Conservation (phyloP, 2,113 vertebrate species). For the Naja naja region DNA sequence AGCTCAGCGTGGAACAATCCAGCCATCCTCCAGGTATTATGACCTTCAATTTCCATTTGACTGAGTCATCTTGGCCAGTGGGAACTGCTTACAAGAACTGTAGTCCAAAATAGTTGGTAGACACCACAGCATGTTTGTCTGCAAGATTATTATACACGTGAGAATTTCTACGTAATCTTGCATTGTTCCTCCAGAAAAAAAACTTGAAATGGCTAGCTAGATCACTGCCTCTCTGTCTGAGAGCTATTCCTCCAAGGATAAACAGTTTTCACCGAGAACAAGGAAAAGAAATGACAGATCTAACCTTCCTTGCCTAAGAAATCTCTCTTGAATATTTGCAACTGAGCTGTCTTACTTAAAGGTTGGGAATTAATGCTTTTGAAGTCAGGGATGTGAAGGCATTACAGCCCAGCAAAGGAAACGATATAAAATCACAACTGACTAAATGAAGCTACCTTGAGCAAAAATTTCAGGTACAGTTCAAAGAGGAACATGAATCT, state of each 20-base stretch:
- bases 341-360: neutral
- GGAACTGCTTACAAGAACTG: neutral
- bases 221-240: neutral
- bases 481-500: neutral
- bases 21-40: neutral
- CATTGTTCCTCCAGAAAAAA: neutral
- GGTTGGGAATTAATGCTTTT: neutral
- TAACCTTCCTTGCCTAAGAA: neutral
- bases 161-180: neutral
- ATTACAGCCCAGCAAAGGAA: rapidly evolving
- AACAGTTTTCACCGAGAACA: rapidly evolving
- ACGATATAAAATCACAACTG: neutral
- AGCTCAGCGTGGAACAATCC: neutral
- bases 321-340: neutral
- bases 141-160: neutral
- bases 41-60: neutral
- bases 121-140: neutral
- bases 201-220: neutral
- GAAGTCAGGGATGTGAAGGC: rapidly evolving
- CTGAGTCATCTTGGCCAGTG: neutral
- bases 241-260: neutral
- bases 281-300: neutral
- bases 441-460: neutral
- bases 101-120: neutral
- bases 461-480: neutral